These are phyloP conservation scores for Furcula furcula DNA, from an alignment of 2,888 invertebrate species.

Conservation along the genomic window DNA sequence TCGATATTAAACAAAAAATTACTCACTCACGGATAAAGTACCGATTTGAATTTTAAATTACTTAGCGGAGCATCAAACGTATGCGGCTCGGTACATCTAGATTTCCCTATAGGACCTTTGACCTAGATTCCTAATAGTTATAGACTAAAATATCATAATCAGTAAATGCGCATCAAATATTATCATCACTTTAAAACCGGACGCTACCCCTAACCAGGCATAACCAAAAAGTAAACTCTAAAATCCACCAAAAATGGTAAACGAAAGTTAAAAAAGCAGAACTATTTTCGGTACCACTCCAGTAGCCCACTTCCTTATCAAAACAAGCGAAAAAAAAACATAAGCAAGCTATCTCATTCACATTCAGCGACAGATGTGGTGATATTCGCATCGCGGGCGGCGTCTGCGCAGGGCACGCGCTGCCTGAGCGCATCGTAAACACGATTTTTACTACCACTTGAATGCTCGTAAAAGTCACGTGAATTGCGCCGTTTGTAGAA, in stretches of 20 bases:
- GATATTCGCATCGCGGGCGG: conserved; percentile 49
- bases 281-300: conserved; percentile 25
- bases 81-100: too few species aligned
- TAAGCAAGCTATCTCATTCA: conserved; percentile 40
- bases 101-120: too few species aligned
- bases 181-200: neutral
- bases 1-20: too few species aligned
- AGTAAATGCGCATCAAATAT: too few species aligned
- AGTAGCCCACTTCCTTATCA: conserved; percentile 34
- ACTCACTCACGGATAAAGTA: too few species aligned
- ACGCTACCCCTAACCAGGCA: neutral
- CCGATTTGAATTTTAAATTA: too few species aligned
- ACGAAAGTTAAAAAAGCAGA: conserved; percentile 12
- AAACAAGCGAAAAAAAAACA: conserved; percentile 32
- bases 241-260: conserved; percentile 8
- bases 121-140: too few species aligned
- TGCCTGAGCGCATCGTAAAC: conserved; percentile 63
- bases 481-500: conserved; percentile 79
- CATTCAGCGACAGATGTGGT: conserved; percentile 61
- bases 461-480: conserved; percentile 78
- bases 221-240: conserved; percentile 4
- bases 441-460: conserved; percentile 79
- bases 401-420: conserved; percentile 57
- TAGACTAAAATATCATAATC: too few species aligned
- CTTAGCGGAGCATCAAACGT: too few species aligned